Base-by-base conservation (phyloP, 2,797 vertebrate species). In the Atherinosoma microstoma region DNA sequence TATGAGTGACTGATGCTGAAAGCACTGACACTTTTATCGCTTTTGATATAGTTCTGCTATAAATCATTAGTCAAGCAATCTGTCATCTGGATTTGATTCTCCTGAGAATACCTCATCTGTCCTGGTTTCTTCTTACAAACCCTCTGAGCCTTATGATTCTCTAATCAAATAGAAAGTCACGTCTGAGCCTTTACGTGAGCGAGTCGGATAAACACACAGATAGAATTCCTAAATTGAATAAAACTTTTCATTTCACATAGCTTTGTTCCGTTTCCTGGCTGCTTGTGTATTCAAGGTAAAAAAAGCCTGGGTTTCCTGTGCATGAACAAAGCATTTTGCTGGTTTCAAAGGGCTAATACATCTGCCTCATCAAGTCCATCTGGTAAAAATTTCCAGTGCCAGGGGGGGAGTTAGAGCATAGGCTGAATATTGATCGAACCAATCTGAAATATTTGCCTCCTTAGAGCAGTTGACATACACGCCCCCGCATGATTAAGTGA, bases 391-490 rank as follows among this genome's bases (percentile, higher is more conserved):
- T 79, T 74, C 69, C 76, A 76, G 53, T 56, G 58, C 76, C 74
- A 60, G 47, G 29, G 59, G 24, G 53, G 69, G 49, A 75, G 70
- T 72, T 58, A 30, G 78, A 82, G 81, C 67, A 75, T 56, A 81
- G 76, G 84, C 64, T 87, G 83, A 90, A 89, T 89, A 87, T 89
- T 87, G 84, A 91, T 87, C 77, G 64, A 78, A 42, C 35, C 69
- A 54, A 75, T 87, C 70, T 86, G 77, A 90, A 87, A 85, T 84
- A 80, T 85, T 81, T 60, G 45, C 68, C 80, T 87, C 66, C 62
- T 82, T 76, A 73, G 59, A 79, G 69, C 68, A 38, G 68, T 78
- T 83, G 74, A 89, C 78, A 60, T 54, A 38, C 67, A 76, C 57
- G 10, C 81, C 65, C 45, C 42, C 75, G 4, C 73, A 79, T 75